Percentiles rank a stretch among this genome's conserved stretches.
Conservation (phyloP, 2,888 invertebrate species). For the Chromoteleia sp. region DNA sequence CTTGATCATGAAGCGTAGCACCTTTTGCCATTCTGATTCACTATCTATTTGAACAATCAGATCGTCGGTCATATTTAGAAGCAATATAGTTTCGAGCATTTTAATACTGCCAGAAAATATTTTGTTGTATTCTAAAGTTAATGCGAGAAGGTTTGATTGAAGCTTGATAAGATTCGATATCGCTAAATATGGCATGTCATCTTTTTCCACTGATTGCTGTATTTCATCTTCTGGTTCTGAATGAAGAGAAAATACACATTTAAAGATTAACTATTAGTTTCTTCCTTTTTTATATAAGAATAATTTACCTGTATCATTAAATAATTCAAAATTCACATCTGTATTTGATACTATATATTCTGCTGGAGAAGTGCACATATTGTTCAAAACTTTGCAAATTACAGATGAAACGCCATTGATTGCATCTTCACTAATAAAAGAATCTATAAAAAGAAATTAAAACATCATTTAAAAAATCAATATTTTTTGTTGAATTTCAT, state of each 20-base stretch:
- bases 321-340: not conserved
- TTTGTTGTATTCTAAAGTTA: slow-evolving; percentile 29
- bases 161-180: slow-evolving; percentile 27
- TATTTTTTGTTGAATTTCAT: too few relatives aligned
- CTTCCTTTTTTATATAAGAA: too few relatives aligned
- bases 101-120: slow-evolving; percentile 25
- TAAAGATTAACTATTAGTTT: not conserved
- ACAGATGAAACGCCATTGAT: slow-evolving; percentile 83
- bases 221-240: slow-evolving; percentile 20
- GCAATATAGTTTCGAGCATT: slow-evolving; percentile 53
- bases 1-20: slow-evolving; percentile 24
- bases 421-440: slow-evolving; percentile 83
- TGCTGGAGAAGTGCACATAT: slow-evolving; percentile 25
- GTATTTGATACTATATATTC: slow-evolving; percentile 6
- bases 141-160: slow-evolving; percentile 32
- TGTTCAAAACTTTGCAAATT: slow-evolving; percentile 81
- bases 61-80: slow-evolving; percentile 40
- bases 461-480: not conserved
- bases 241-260: not conserved
- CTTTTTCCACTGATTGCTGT: not conserved
- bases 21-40: slow-evolving; percentile 29
- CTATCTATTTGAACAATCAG: not conserved
- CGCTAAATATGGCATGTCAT: slow-evolving; percentile 60
- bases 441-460: slow-evolving; percentile 80
- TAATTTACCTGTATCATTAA: slow-evolving; percentile 42